Percentiles rank a stretch among this genome's conserved stretches.
phyloP scores from a whole-genome alignment of 1,140 invertebrate species.

The Stratiolaelaps scimitus region DNA sequence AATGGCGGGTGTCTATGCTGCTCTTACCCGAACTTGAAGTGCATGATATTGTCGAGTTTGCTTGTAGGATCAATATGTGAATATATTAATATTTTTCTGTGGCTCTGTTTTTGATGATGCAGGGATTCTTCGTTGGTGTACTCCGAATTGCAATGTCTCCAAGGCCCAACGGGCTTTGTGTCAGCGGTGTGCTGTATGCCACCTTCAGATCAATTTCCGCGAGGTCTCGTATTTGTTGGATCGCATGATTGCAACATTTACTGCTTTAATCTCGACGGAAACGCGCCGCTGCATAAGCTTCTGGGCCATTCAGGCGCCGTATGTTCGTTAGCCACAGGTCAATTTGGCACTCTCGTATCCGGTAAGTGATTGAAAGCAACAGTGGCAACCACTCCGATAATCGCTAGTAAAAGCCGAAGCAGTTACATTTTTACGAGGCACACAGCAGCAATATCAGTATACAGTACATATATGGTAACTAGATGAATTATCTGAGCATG shows the following conservation, averaged over 20 bases:
- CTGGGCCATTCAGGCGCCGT: conserved; percentile 67
- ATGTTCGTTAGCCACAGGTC: conserved; percentile 51
- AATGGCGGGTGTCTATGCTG: too few relatives aligned
- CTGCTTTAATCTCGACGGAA: conserved; percentile 52
- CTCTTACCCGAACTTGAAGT: too few relatives aligned
- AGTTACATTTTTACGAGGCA: too few relatives aligned
- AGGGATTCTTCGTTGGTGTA: too few relatives aligned
- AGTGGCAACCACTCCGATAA: too few relatives aligned
- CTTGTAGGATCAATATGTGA: too few relatives aligned
- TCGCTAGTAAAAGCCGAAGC: too few relatives aligned
- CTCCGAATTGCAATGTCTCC: conserved; percentile 52
- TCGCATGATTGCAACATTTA: conserved; percentile 74
- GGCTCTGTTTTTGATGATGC: too few relatives aligned
- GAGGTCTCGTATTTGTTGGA: conserved; percentile 69
- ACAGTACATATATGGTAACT: too few relatives aligned
- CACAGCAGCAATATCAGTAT: too few relatives aligned
- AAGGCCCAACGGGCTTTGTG: conserved; percentile 73
- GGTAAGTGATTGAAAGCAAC: neutral
- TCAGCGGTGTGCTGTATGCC: conserved; percentile 60
- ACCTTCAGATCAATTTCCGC: conserved; percentile 52
- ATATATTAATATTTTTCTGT: conserved; percentile 42
- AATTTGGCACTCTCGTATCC: conserved; percentile 48
- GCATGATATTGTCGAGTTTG: too few relatives aligned
- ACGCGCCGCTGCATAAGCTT: conserved; percentile 50
- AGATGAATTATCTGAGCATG: too few relatives aligned